A percentile compares a stretch with the other conserved stretches of the same genome.
phyloP scores from a whole-genome alignment of 2,888 invertebrate genomes.

The Caenorhabditis uteleia region DNA sequence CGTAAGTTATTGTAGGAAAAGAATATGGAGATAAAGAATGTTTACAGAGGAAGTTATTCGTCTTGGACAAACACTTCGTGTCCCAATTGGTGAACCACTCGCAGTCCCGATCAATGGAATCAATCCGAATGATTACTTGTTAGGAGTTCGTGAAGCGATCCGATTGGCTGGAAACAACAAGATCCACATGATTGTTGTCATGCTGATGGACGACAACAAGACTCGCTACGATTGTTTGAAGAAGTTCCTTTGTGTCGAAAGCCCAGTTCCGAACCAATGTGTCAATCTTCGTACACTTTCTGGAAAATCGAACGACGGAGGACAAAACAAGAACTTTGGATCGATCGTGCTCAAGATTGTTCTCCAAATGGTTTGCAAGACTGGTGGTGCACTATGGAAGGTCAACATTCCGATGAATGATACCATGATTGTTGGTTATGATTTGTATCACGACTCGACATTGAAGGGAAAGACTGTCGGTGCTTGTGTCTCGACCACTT shows the following conservation, averaged over 20 bases:
- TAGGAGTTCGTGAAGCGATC: slow-evolving; percentile 20
- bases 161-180: slow-evolving; percentile 8
- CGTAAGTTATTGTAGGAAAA: too few relatives aligned
- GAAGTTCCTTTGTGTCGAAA: slow-evolving; percentile 74
- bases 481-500: slow-evolving; percentile 83
- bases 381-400: slow-evolving; percentile 89
- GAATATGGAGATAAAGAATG: too few relatives aligned
- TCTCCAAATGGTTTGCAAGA: slow-evolving; percentile 89
- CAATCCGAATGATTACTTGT: slow-evolving; percentile 26
- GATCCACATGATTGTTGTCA: slow-evolving; percentile 72
- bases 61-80: slow-evolving; percentile 15
- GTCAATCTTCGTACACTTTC: slow-evolving; percentile 74
- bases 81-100: slow-evolving; percentile 23
- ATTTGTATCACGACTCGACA: slow-evolving; percentile 85
- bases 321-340: slow-evolving; percentile 76
- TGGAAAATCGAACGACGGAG: slow-evolving; percentile 51
- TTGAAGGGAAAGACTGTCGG: slow-evolving; percentile 79
- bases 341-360: slow-evolving; percentile 89
- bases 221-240: slow-evolving; percentile 88
- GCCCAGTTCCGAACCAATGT: slow-evolving; percentile 71
- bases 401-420: slow-evolving; percentile 76
- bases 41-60: slow-evolving; percentile 10
- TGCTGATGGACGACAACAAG: slow-evolving; percentile 77
- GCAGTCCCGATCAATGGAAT: slow-evolving; percentile 15
- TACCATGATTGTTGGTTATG: slow-evolving; percentile 84